These are phyloP conservation scores for Panagrolaimus sp. DNA, from an alignment of 1,140 invertebrate species.

Conservation along the genomic window DNA sequence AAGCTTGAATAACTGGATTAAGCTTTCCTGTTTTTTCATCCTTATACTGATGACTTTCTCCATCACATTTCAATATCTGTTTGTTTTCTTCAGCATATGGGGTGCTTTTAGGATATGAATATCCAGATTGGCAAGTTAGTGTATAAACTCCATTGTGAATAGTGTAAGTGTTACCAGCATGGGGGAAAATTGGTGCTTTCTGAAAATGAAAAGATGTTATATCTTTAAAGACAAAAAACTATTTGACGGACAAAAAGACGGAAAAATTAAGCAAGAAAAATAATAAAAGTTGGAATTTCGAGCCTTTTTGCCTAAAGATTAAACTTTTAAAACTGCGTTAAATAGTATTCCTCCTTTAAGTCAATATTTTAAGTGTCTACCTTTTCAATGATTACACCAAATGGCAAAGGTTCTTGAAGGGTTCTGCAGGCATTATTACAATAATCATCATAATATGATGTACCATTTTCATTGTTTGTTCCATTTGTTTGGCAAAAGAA, in stretches of 20 bases:
- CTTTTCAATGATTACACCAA: not conserved
- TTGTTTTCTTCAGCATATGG: not conserved
- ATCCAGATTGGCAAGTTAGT: not conserved
- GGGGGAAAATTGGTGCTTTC: not conserved
- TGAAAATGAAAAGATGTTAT: not conserved
- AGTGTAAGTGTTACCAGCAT: conserved; percentile 2
- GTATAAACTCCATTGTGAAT: not conserved
- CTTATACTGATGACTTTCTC: not conserved
- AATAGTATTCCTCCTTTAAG: no score
- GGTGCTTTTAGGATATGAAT: not conserved
- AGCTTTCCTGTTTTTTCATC: not conserved
- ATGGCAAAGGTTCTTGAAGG: conserved; percentile 12
- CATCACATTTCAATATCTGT: not conserved
- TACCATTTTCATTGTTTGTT: not conserved
- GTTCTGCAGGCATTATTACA: conserved; percentile 6
- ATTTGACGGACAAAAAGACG: no score
- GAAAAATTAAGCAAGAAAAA: no score
- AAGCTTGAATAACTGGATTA: not conserved
- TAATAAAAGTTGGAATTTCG: no score
- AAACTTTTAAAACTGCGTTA: no score
- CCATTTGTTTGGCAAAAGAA: not conserved
- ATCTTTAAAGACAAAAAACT: no score
- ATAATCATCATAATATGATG: not conserved
- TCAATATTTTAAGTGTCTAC: no score
- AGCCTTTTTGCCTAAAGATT: no score